Evolutionary conservation across 2,797 vertebrate species (phyloP).

Genomic region (Phrynocephalus guinanensis): DNA sequence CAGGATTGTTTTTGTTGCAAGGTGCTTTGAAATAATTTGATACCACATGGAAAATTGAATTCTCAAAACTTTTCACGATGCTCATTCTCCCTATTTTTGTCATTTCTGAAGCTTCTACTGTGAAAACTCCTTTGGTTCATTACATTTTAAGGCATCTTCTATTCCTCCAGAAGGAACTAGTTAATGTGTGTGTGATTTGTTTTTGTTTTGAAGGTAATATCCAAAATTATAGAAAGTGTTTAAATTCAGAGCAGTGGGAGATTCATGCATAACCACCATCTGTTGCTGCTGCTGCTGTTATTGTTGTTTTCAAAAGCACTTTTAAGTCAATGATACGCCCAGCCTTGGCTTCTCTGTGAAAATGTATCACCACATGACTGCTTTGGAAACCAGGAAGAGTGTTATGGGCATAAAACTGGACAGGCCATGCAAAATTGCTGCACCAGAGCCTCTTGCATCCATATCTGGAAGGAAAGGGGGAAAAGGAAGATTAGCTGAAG

Average conservation of each 20-base stretch:
- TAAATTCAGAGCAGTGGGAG: constrained; percentile 72
- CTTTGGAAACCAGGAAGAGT: constrained; percentile 74
- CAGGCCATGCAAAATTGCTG: constrained; percentile 62
- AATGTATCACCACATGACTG: constrained; percentile 69
- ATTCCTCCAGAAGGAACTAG: constrained; percentile 75
- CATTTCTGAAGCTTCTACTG: constrained; percentile 53
- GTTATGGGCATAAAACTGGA: constrained; percentile 76
- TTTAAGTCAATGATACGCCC: constrained; percentile 51
- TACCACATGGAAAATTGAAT: constrained; percentile 9
- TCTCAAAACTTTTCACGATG: constrained; percentile 28
- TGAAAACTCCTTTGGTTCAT: constrained; percentile 83
- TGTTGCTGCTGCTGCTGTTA: constrained; percentile 5
- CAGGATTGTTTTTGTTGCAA: background rate
- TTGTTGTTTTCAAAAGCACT: constrained; percentile 65
- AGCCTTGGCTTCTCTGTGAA: constrained; percentile 45
- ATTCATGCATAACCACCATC: constrained; percentile 78
- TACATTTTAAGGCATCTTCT: constrained; percentile 84
- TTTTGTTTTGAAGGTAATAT: constrained; percentile 65
- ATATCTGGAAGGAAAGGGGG: constrained; percentile 83
- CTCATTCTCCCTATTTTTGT: constrained; percentile 29
- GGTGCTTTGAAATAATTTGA: background rate
- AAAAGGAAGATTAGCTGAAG: constrained; percentile 41
- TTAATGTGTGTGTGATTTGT: constrained; percentile 62
- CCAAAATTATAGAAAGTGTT: constrained; percentile 74
- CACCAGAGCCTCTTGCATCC: constrained; percentile 88